Conservation (phyloP, 2,113 vertebrate species). For the Atractosteus spatula region DNA sequence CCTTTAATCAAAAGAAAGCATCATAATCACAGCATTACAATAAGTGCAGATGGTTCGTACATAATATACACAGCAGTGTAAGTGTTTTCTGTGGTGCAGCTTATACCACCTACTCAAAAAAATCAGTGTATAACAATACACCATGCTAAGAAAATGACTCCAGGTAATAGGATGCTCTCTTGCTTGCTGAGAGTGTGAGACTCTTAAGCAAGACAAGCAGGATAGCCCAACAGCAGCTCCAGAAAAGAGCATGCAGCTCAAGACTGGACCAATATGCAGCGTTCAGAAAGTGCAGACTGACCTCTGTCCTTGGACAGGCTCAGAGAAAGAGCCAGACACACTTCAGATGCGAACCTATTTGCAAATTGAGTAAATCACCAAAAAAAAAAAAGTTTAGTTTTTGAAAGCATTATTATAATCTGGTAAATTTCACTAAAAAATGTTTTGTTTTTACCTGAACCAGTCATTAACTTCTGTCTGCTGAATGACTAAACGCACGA, state of each 20-base stretch:
- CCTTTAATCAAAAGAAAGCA: not conserved
- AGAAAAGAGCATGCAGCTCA: not conserved
- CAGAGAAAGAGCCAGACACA: no score
- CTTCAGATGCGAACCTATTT: no score
- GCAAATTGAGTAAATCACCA: no score
- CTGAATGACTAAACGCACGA: no score
- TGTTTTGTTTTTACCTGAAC: no score
- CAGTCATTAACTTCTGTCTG: no score
- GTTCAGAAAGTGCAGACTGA: no score
- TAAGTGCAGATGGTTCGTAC: not conserved
- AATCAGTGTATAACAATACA: constrained; percentile 2
- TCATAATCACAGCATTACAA: not conserved
- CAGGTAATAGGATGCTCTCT: constrained; percentile 1
- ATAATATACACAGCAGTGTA: not conserved
- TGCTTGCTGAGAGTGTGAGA: not conserved
- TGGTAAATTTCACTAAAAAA: no score
- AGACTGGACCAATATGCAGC: no score
- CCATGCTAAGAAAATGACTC: constrained; percentile 5
- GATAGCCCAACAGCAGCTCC: not conserved
- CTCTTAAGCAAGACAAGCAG: not conserved
- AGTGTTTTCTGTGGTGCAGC: not conserved
- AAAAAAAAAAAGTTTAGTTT: no score
- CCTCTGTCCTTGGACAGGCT: no score
- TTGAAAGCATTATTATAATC: no score
- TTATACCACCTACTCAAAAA: not conserved